phyloP scores from a whole-genome alignment of 2,113 vertebrate genomes.

The Burhinus oedicnemus region DNA sequence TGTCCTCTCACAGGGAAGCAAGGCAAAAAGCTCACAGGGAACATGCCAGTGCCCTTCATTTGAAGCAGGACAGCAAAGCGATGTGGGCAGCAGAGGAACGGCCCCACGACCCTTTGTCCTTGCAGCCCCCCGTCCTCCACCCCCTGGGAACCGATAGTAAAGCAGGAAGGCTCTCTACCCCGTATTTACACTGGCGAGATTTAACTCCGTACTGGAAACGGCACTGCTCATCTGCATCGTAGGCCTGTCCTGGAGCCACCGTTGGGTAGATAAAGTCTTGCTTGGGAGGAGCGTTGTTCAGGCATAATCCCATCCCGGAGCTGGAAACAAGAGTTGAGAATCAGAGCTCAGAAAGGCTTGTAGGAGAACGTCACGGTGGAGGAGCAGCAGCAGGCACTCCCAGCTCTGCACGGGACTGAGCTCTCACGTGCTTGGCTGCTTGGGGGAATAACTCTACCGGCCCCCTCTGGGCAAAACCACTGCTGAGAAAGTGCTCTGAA shows the following conservation, averaged over 20 bases:
- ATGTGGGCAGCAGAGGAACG: neutral
- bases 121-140: neutral
- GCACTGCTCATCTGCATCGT: conserved; percentile 96
- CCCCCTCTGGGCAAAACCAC: neutral
- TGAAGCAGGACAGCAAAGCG: neutral
- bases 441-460: neutral
- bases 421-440: neutral
- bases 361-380: fast-evolving
- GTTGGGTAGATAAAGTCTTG: conserved; percentile 97
- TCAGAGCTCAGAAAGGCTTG: neutral
- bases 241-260: conserved; percentile 92
- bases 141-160: conserved; percentile 77
- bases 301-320: conserved; percentile 92
- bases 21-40: neutral
- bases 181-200: conserved; percentile 99
- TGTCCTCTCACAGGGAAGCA: neutral
- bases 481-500: neutral
- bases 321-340: conserved; percentile 62
- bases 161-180: conserved; percentile 91
- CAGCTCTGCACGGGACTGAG: fast-evolving
- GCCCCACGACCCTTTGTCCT: neutral
- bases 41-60: neutral
- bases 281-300: conserved; percentile 93
- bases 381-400: neutral
- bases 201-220: conserved; percentile 98